A percentile compares a stretch with the other conserved stretches of the same genome.
Conservation (phyloP, 2,888 invertebrate genomes). For the Linnaemya vulpina region DNA sequence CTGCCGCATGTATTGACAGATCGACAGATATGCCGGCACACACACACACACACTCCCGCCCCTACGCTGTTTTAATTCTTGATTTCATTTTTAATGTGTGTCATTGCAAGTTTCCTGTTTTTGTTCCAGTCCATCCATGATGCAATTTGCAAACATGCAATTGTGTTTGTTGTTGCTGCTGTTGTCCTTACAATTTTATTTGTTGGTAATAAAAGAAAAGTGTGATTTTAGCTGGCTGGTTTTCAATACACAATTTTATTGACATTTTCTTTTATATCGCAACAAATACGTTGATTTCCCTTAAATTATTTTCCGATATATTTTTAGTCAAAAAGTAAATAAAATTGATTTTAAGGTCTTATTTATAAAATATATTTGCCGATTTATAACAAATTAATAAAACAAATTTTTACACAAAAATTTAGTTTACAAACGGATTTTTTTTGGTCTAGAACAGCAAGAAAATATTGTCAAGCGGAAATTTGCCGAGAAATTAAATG, state of each 20-base stretch:
- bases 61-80: neutral
- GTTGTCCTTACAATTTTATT: slow-evolving; percentile 54
- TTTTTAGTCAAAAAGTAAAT: no score
- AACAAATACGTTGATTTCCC: no score
- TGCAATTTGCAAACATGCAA: neutral
- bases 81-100: neutral
- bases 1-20: slow-evolving; percentile 16
- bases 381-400: no score
- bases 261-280: no score
- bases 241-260: neutral
- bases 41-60: slow-evolving; percentile 9
- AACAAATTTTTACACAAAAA: no score
- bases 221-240: slow-evolving; percentile 23
- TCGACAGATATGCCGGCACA: slow-evolving; percentile 2
- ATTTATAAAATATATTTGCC: no score
- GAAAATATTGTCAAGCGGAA: no score
- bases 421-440: no score
- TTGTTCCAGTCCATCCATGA: neutral
- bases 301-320: no score
- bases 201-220: slow-evolving; percentile 44
- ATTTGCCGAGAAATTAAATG: no score
- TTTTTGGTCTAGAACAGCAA: no score
- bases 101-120: slow-evolving; percentile 37
- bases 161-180: neutral
- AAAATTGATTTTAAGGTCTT: no score